phyloP scores from a whole-genome alignment of 2,888 invertebrate genomes.

The Ichneumoninae sp. region DNA sequence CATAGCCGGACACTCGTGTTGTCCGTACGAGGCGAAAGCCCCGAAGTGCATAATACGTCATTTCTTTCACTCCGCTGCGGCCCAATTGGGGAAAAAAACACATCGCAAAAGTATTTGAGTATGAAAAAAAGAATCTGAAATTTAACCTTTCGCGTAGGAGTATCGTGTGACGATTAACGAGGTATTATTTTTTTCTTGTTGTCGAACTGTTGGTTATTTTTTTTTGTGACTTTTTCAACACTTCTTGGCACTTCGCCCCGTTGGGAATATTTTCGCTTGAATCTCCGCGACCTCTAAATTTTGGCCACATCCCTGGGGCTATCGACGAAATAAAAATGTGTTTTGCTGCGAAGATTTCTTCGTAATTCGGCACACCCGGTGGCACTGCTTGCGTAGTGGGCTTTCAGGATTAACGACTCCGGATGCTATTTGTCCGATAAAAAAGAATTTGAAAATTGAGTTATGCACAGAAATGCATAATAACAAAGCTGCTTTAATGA shows the following conservation, averaged over 20 bases:
- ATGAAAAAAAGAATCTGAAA: constrained; percentile 1
- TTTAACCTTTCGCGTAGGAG: background rate
- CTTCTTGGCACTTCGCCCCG: background rate
- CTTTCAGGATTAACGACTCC: background rate
- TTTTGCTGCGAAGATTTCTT: constrained; percentile 11
- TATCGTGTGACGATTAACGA: constrained; percentile 31
- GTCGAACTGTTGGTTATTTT: background rate
- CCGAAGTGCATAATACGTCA: background rate
- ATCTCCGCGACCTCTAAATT: constrained; percentile 14
- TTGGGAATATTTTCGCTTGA: background rate
- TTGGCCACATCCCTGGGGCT: background rate
- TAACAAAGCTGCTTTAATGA: no score
- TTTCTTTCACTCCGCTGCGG: background rate
- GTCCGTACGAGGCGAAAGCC: constrained; percentile 16
- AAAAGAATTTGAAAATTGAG: no score
- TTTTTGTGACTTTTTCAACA: constrained; percentile 5
- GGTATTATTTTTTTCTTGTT: constrained; percentile 24
- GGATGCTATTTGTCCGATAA: background rate
- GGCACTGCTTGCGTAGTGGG: background rate
- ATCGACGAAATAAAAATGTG: constrained; percentile 21
- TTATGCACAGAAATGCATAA: no score
- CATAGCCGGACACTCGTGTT: constrained; percentile 35
- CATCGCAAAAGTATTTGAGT: background rate
- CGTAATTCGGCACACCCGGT: constrained; percentile 23
- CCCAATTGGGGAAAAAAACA: background rate